Conservation (phyloP, 64 coral and sea anemone species). For the Actinia equina region DNA sequence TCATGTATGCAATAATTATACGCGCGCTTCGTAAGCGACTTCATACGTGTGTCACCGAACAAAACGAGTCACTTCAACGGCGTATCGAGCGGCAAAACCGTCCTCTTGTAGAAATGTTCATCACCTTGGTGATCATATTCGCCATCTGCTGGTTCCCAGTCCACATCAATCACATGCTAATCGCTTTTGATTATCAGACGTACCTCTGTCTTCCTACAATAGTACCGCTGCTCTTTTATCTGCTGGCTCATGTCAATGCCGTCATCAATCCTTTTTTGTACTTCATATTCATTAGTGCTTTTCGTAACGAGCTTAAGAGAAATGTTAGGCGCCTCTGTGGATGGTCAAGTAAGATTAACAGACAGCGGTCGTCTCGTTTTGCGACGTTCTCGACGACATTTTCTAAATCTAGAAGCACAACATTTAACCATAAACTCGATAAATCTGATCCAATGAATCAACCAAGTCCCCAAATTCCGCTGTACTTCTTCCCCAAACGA, state of each 20-base stretch:
- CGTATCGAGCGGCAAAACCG: slow-evolving; percentile 44
- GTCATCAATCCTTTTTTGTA: slow-evolving; percentile 55
- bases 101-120: slow-evolving; percentile 50
- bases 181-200: slow-evolving; percentile 28
- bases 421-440: not conserved
- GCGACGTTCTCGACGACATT: not conserved
- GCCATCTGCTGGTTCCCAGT: slow-evolving; percentile 64
- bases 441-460: not conserved
- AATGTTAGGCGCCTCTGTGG: not conserved
- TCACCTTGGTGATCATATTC: slow-evolving; percentile 49
- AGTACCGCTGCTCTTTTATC: slow-evolving; percentile 39
- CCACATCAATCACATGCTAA: slow-evolving; percentile 55
- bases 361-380: no score
- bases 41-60: not conserved
- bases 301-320: slow-evolving; percentile 19
- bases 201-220: slow-evolving; percentile 30
- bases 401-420: not conserved
- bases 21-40: slow-evolving; percentile 25
- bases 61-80: slow-evolving; percentile 14
- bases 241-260: slow-evolving; percentile 48
- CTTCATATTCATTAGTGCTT: slow-evolving; percentile 46
- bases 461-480: not conserved
- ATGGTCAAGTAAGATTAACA: no score
- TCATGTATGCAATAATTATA: slow-evolving; percentile 42
- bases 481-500: not conserved